phyloP scores from a whole-genome alignment of 2,888 invertebrate species.

The Cantharis rustica region DNA sequence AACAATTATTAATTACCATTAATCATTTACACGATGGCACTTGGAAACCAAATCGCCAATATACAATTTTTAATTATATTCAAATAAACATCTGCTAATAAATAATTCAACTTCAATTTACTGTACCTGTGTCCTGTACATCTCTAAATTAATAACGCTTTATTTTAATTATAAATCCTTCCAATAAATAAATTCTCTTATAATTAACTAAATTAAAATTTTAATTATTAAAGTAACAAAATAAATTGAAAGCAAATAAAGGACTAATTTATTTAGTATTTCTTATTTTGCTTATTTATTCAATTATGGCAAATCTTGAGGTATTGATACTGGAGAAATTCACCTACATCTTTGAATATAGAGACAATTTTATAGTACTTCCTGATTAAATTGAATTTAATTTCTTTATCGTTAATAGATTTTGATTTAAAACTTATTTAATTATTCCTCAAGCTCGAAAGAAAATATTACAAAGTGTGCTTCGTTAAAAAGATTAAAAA shows the following conservation, averaged over 20 bases:
- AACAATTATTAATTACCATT: background rate
- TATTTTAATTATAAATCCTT: background rate
- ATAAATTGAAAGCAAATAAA: background rate
- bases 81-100: no score
- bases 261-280: background rate
- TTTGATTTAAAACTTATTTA: background rate
- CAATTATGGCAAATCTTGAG: no score
- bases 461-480: background rate
- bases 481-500: background rate
- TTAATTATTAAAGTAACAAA: background rate
- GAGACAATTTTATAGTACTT: background rate
- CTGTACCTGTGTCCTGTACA: background rate
- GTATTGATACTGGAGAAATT: background rate
- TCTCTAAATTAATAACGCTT: background rate
- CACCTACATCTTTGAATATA: background rate
- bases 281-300: background rate
- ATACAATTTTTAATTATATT: no score
- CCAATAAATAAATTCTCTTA: background rate
- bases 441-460: background rate
- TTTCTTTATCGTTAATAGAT: background rate
- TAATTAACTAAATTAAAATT: background rate
- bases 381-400: background rate
- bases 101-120: background rate
- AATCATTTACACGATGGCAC: background rate
- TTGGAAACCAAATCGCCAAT: no score